Percentiles rank a stretch among this genome's conserved stretches.
phyloP scores from a whole-genome alignment of 2,113 vertebrate genomes.

The Eubucco bourcierii region DNA sequence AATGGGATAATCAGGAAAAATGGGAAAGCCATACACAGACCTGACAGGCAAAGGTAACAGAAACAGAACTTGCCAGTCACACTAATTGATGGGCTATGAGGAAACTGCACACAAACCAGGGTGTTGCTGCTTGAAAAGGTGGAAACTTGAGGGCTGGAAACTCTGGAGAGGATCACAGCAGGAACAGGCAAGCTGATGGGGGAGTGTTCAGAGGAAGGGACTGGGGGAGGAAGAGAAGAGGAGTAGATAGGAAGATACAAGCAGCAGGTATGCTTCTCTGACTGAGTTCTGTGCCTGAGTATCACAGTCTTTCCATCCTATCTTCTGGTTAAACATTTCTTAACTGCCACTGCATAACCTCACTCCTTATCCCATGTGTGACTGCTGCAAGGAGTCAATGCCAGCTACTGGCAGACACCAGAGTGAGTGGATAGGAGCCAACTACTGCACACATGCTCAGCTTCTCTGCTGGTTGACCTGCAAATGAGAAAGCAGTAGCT shows the following conservation, averaged over 20 bases:
- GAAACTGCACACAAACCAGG: not conserved
- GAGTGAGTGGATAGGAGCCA: not conserved
- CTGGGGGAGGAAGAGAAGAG: not conserved
- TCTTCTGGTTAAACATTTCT: not conserved
- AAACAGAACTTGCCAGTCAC: not conserved
- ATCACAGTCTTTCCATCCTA: not conserved
- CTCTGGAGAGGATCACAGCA: accelerated
- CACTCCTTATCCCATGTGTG: accelerated
- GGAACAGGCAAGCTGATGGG: not conserved
- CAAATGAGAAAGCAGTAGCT: no score
- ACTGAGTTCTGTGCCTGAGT: not conserved
- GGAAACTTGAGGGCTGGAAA: not conserved
- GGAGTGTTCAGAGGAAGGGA: not conserved
- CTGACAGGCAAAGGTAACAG: not conserved
- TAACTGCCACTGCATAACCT: not conserved
- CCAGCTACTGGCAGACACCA: accelerated
- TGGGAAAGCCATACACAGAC: not conserved
- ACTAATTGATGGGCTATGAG: not conserved
- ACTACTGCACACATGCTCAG: not conserved
- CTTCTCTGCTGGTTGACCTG: accelerated
- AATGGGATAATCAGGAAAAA: not conserved
- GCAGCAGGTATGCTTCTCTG: not conserved
- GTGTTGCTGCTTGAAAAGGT: not conserved
- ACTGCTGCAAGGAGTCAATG: not conserved
- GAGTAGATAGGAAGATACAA: not conserved